Percentiles rank a stretch among this genome's conserved stretches.
phyloP scores from a whole-genome alignment of 2,113 vertebrate species.

The Dasypus novemcinctus region DNA sequence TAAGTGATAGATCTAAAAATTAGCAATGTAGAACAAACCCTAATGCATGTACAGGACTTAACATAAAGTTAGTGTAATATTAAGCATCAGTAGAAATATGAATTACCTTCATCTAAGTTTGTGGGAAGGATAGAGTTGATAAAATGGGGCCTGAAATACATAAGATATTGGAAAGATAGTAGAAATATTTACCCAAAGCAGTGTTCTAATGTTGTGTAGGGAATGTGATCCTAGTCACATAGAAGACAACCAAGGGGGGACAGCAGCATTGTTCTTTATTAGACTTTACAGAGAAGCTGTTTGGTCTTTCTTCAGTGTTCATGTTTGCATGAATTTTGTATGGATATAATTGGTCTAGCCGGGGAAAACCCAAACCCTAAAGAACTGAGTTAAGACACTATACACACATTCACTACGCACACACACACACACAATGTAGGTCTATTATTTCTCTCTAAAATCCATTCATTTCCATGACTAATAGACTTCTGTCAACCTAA shows the following conservation, averaged over 20 bases:
- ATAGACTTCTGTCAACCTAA: neutral
- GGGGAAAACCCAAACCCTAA: neutral
- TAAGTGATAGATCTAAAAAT: neutral
- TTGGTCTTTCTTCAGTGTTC: neutral
- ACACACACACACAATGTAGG: neutral
- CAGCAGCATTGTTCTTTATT: neutral
- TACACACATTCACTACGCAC: neutral
- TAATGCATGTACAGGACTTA: neutral
- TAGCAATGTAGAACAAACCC: neutral
- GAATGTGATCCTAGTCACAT: neutral
- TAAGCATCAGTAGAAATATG: neutral
- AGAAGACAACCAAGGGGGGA: neutral
- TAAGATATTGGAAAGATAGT: neutral
- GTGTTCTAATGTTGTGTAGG: neutral
- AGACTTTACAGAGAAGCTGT: neutral
- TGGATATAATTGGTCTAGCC: neutral
- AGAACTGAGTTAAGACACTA: neutral
- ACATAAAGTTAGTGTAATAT: neutral
- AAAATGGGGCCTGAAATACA: neutral
- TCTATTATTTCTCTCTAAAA: neutral
- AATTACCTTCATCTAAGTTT: neutral
- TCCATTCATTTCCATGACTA: neutral
- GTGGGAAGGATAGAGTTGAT: neutral
- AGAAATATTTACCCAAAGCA: neutral
- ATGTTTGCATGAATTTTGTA: neutral